Conservation (phyloP, 1,140 invertebrate genomes). For the Melitaea cinxia region DNA sequence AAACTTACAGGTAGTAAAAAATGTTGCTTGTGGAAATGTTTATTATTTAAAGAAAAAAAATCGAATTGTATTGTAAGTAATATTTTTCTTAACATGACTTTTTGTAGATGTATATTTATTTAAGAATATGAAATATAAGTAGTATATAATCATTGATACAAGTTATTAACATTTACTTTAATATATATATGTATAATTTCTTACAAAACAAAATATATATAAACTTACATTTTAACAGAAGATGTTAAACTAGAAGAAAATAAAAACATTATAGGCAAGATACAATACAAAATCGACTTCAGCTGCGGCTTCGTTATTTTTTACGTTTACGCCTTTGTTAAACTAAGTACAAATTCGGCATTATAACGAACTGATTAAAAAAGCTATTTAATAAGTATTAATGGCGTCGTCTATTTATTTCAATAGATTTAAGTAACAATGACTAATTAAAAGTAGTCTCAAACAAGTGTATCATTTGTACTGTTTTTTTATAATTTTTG, state of each 20-base stretch:
- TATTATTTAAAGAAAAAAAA: background rate
- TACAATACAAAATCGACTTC: background rate
- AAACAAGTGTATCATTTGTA: background rate
- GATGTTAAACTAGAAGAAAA: background rate
- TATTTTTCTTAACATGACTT: background rate
- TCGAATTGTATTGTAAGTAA: background rate
- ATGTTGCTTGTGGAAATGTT: conserved; percentile 6
- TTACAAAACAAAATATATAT: background rate
- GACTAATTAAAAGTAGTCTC: background rate
- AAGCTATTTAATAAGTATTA: background rate
- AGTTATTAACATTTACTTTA: conserved; percentile 1
- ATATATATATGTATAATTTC: background rate
- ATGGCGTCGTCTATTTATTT: too few species aligned
- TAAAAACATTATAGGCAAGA: background rate
- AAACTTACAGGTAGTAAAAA: conserved; percentile 1
- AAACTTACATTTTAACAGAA: conserved; percentile 2
- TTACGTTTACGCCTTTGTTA: background rate
- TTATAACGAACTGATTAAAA: background rate
- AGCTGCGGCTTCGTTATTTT: background rate
- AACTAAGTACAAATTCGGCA: conserved; percentile 6
- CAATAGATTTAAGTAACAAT: background rate
- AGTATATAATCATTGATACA: background rate
- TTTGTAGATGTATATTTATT: too few species aligned
- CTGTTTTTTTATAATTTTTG: background rate
- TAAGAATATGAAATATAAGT: too few species aligned